Conservation (phyloP, 2,113 vertebrate species). For the Accipiter virgatus region DNA sequence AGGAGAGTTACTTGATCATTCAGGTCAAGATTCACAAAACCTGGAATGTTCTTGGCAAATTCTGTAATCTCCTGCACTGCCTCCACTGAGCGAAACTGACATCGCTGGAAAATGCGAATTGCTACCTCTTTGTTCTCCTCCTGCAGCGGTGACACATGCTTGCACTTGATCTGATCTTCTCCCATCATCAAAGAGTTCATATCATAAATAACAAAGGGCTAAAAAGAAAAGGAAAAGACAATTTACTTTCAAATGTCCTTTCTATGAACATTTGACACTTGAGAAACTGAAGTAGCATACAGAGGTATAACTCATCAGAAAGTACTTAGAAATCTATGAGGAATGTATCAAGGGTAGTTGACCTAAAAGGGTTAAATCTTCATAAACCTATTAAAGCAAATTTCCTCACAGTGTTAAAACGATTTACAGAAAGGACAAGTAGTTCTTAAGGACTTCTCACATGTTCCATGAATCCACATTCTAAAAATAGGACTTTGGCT, state of each 20-base stretch:
- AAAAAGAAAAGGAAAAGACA: slow-evolving; percentile 12
- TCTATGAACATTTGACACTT: rapidly evolving
- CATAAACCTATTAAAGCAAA: background rate
- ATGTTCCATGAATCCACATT: background rate
- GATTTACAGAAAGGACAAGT: background rate
- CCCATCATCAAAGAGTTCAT: slow-evolving; percentile 96
- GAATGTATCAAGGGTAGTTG: background rate
- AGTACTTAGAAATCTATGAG: background rate
- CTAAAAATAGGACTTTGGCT: background rate
- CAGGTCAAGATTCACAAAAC: slow-evolving; percentile 90
- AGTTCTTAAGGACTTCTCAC: background rate
- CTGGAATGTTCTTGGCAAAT: slow-evolving; percentile 96
- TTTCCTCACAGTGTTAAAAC: background rate
- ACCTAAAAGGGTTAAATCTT: background rate
- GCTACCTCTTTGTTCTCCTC: slow-evolving; percentile 88
- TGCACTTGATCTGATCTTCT: slow-evolving; percentile 92
- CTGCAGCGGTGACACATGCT: slow-evolving; percentile 78
- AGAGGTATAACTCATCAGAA: background rate
- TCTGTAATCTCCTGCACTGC: slow-evolving; percentile 96
- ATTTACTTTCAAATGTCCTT: background rate
- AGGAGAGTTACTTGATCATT: slow-evolving; percentile 98
- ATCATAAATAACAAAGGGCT: slow-evolving; percentile 98
- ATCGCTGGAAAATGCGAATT: slow-evolving; percentile 94
- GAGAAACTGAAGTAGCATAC: background rate
- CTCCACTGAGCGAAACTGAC: slow-evolving; percentile 93